Conservation (phyloP, 2,888 invertebrate species). For the Macaria notata region DNA sequence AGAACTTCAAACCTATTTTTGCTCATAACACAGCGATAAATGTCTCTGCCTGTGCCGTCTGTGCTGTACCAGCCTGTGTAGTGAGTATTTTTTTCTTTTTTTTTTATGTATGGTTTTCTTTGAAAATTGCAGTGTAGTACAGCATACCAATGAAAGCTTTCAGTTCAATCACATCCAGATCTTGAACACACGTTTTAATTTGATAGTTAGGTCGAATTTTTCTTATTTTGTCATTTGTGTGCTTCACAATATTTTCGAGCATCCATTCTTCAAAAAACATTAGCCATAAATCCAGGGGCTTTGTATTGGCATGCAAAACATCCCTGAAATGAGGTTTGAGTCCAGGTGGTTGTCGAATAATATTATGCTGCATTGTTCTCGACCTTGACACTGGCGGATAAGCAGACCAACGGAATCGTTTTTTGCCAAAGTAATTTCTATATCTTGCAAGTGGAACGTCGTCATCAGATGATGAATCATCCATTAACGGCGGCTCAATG, state of each 20-base stretch:
- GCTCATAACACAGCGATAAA: slow-evolving; percentile 8
- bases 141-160: slow-evolving; percentile 24
- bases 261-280: slow-evolving; percentile 1
- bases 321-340: slow-evolving; percentile 7
- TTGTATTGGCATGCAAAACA: slow-evolving; percentile 13
- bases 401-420: slow-evolving; percentile 12
- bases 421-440: slow-evolving; percentile 13
- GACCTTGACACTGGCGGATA: slow-evolving; percentile 14
- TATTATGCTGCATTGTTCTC: slow-evolving; percentile 20
- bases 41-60: slow-evolving; percentile 27
- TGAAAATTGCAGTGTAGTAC: slow-evolving; percentile 28
- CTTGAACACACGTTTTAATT: slow-evolving; percentile 21
- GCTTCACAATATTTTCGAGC: slow-evolving; percentile 13
- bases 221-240: slow-evolving; percentile 23
- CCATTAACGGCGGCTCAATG: slow-evolving; percentile 3
- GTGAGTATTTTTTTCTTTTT: no score
- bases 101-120: slow-evolving; percentile 20
- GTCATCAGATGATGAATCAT: slow-evolving; percentile 9
- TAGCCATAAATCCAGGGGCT: slow-evolving; percentile 4
- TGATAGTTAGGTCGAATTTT: slow-evolving; percentile 16
- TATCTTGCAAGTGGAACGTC: slow-evolving; percentile 21
- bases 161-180: slow-evolving; percentile 18
- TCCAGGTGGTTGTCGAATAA: slow-evolving; percentile 18
- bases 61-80: slow-evolving; percentile 21
- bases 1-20: slow-evolving; percentile 14